Evolutionary conservation across 2,797 vertebrate species (phyloP).

Genomic region (Crenuchus spilurus): DNA sequence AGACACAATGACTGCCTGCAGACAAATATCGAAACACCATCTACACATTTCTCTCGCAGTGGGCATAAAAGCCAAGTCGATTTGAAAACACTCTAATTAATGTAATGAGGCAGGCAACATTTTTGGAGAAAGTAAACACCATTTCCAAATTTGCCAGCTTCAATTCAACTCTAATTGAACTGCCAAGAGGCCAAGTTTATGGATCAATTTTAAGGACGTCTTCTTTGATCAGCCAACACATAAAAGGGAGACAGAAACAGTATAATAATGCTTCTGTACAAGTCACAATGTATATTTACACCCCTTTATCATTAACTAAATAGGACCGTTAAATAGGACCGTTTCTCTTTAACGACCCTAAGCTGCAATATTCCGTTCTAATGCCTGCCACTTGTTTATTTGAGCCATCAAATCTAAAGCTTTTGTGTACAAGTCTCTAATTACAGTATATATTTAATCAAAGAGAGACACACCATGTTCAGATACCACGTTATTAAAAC

Average conservation of each 20-base stretch:
- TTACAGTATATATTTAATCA: slow-evolving; percentile 17
- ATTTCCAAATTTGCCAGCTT: not conserved
- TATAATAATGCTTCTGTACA: not conserved
- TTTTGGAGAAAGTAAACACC: not conserved
- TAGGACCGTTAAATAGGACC: too few species aligned
- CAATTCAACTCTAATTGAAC: not conserved
- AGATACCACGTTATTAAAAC: not conserved
- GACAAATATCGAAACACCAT: slow-evolving; percentile 52
- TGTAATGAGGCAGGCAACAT: not conserved
- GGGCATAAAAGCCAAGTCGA: slow-evolving; percentile 69
- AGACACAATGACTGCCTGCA: slow-evolving; percentile 53
- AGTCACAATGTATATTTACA: not conserved
- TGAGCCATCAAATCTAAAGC: not conserved
- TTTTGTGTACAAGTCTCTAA: not conserved
- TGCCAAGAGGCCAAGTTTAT: not conserved
- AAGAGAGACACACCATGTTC: not conserved
- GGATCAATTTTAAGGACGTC: not conserved
- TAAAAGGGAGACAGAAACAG: not conserved
- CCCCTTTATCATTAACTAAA: not conserved
- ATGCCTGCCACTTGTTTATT: not conserved
- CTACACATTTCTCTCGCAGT: slow-evolving; percentile 56
- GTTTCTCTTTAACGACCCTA: not conserved
- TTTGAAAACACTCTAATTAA: slow-evolving; percentile 59
- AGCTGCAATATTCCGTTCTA: not conserved
- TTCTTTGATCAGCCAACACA: not conserved